Conservation (phyloP, 2,888 invertebrate genomes). For the Tigriopus californicus region DNA sequence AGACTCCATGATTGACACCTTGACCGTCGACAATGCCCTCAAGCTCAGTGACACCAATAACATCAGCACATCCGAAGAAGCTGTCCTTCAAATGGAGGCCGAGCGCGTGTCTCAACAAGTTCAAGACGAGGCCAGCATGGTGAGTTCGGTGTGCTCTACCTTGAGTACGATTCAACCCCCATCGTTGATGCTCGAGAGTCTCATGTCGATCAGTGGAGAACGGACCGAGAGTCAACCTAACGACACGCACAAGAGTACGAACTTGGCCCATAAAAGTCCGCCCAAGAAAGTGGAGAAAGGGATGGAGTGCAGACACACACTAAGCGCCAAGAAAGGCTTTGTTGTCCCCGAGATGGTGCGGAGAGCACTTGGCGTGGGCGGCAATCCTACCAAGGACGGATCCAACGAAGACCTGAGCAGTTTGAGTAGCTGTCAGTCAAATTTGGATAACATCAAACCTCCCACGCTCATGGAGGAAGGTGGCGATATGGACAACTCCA, state of each 20-base stretch:
- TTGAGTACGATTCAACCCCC: slow-evolving; percentile 56
- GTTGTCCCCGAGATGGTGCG: slow-evolving; percentile 46
- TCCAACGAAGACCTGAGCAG: slow-evolving; percentile 17
- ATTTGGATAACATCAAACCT: slow-evolving; percentile 60
- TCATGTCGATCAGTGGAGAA: slow-evolving; percentile 11
- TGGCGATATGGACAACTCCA: slow-evolving; percentile 46
- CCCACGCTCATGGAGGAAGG: slow-evolving; percentile 54
- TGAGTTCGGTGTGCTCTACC: slow-evolving; percentile 42
- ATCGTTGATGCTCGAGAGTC: slow-evolving; percentile 37
- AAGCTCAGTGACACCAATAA: slow-evolving; percentile 17
- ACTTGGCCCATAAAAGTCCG: slow-evolving; percentile 7
- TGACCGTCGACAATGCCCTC: background rate
- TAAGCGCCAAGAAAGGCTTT: slow-evolving; percentile 9
- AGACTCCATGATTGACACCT: background rate
- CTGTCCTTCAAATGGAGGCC: no score
- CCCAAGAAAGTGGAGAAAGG: slow-evolving; percentile 1
- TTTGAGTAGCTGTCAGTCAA: slow-evolving; percentile 36
- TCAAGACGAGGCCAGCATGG: slow-evolving; percentile 38
- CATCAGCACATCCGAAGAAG: no score
- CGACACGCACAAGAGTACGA: slow-evolving; percentile 22
- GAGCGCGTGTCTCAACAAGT: no score
- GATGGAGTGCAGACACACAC: slow-evolving; percentile 9
- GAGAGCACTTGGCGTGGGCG: slow-evolving; percentile 36
- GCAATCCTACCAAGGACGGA: background rate
- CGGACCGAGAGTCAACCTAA: background rate